Conservation (phyloP, 2,888 invertebrate genomes). For the Leptopterna dolabrata region DNA sequence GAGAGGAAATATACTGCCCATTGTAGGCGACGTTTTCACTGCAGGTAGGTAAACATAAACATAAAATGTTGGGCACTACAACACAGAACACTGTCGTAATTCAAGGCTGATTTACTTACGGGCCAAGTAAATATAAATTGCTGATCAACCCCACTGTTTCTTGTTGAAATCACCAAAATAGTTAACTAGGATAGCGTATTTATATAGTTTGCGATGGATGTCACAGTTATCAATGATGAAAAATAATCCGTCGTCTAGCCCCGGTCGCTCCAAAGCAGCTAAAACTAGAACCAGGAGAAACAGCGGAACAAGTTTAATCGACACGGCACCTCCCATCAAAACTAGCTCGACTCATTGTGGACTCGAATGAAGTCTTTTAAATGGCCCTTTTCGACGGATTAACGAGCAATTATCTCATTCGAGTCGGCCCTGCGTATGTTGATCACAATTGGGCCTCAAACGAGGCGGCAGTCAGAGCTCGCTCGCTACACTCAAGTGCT, state of each 20-base stretch:
- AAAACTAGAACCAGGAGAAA: not conserved
- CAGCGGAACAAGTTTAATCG: not conserved
- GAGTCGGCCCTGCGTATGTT: not conserved
- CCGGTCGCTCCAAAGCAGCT: slow-evolving; percentile 16
- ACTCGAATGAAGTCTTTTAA: not conserved
- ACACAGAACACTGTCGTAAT: too few relatives aligned
- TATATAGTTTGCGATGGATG: too few relatives aligned
- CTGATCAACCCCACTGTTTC: too few relatives aligned
- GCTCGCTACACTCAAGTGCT: not conserved
- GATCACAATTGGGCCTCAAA: not conserved
- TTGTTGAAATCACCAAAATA: too few relatives aligned
- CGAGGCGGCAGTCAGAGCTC: not conserved
- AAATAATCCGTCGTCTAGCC: not conserved
- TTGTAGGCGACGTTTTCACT: too few relatives aligned
- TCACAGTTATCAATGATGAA: too few relatives aligned
- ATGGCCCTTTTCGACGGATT: not conserved
- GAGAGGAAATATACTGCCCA: too few relatives aligned
- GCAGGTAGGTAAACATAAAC: too few relatives aligned
- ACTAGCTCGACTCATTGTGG: not conserved
- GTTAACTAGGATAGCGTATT: too few relatives aligned
- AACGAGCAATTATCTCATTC: slow-evolving; percentile 2
- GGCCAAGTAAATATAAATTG: too few relatives aligned
- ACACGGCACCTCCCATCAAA: not conserved
- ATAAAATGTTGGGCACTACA: too few relatives aligned
- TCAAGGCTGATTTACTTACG: too few relatives aligned